Evolutionary conservation across 2,888 invertebrate genomes (phyloP), one percentile per base, ranked within the genome.

Genomic region (Cyrtodaria siliqua): DNA sequence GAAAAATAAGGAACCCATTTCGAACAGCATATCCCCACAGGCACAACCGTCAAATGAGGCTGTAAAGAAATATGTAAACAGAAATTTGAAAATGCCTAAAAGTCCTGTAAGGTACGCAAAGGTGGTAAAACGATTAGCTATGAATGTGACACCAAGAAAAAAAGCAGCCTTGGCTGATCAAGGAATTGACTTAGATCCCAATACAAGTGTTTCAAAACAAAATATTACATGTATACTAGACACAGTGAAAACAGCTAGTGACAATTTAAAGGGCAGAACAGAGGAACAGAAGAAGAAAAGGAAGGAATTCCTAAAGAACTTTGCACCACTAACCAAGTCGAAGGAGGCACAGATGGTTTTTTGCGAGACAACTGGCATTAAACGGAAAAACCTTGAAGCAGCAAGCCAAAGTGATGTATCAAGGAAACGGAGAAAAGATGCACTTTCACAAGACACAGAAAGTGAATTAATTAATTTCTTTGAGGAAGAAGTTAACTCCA

Each of bases 381-480:
- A 57, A 42, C 38, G 57, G 24, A 57, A 57, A 29, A 40, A 57
- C 24, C 40, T 57, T 16, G 2, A 57, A 57, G 27, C 38, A n/a
- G 38, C 9, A 40, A n/a, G 20, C 23, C 8, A 14, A 20, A 2
- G 57, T 40, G 23, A 38, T 3, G 27, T 40, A 38, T 12, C 4
- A 40, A 57, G 16, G 4, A 57, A 57, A 29, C 40, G 57, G 16
- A 24, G 57, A 2, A n/a, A n/a, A n/a, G n/a, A 57, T 20, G 27
- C 27, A 57, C 4, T 44, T 9, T 16, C 44, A 9, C 4, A 6
- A 44, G 44, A 44, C 4, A 20, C 47, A 60, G 40, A 60, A 16
- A 40, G 47, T 9, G 38, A 40, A 38, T 60, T 60, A n/a, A 60
- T 16, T 18, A 27, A 16, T 60, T 60, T 60, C n/a, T 60, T 47